These are phyloP conservation scores for Pantherophis vulpinus DNA, from an alignment of 2,797 vertebrate species.

Conservation along the genomic window DNA sequence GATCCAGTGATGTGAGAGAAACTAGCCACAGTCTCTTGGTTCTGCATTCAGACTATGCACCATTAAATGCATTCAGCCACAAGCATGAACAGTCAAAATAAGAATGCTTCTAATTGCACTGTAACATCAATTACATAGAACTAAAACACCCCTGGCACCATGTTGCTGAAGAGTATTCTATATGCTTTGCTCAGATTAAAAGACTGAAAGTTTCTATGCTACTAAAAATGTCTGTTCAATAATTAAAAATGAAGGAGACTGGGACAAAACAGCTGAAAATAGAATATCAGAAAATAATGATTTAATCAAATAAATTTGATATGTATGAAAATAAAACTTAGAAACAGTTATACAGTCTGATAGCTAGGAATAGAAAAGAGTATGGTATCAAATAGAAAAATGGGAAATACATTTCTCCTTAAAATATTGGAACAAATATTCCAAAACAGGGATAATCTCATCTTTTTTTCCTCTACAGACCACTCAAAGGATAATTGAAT, in stretches of 20 bases:
- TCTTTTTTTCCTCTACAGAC: neutral
- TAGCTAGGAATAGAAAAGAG: neutral
- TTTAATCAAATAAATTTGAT: constrained; percentile 12
- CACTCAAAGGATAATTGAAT: neutral
- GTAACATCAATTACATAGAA: neutral
- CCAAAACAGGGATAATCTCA: neutral
- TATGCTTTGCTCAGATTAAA: neutral
- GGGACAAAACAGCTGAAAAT: neutral
- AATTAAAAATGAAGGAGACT: neutral
- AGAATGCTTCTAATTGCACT: neutral
- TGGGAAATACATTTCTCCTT: neutral
- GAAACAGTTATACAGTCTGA: constrained; percentile 2
- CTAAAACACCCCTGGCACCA: neutral
- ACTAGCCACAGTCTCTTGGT: neutral
- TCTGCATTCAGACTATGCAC: neutral
- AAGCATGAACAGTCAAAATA: neutral
- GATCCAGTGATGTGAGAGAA: neutral
- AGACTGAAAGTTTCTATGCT: neutral
- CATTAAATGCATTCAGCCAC: neutral
- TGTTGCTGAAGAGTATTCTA: neutral
- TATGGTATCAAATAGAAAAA: neutral
- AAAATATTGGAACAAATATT: neutral
- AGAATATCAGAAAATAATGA: constrained; percentile 5
- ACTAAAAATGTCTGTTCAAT: neutral
- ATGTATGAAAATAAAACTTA: constrained; percentile 8